Base-by-base conservation (phyloP, 2,888 invertebrate genomes). In the Noctua pronuba region DNA sequence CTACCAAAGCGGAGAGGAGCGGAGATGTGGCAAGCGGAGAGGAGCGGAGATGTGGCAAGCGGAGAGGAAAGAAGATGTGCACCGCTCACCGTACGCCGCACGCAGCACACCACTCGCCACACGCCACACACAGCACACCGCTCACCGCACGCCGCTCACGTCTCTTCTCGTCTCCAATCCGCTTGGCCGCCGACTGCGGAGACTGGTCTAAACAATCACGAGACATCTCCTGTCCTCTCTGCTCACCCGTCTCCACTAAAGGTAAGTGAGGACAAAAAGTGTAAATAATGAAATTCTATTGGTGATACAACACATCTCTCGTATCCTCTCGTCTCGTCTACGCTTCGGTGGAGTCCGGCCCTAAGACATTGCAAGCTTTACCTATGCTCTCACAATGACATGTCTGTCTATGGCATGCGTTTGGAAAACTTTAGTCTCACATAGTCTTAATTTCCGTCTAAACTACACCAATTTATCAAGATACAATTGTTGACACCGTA, bases 401-500 rank as follows among this genome's bases (percentile, higher is more conserved):
- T 41, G 24, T 38, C 24, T 41, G 24, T 38, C 24, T 16, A 55
- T 10, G 35, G 35, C 21, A 62, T 24, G 11, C 21, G 13, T 58
- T 58, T 18, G 3, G 58, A 58, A 28, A 58, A 31, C 41, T 65
- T 65, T 65, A 24, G 16, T 41, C n/a, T 58, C n/a, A n/a, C 41
- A n/a, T 65, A 65, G 8, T 65, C 65, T 41, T 35, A 64, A 60
- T 79, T 38, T 55, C 55, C 60, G 13, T 62, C 35, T 60, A 52
- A 78, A 79, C n/a, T 76, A 74, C 73, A 71, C 81, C 80, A 84
- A 92, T 91, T 89, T 91, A 91, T 92, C 89, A 91, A 91, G 91
- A 92, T 92, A 91, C 91, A 91, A 91, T 90, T 90, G 88, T 87
- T 89, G 86, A 84, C 87, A 88, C 85, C 84, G 83, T 82, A 87